Evolutionary conservation across 2,888 invertebrate species (phyloP).

Genomic region (Escarpia spicata): DNA sequence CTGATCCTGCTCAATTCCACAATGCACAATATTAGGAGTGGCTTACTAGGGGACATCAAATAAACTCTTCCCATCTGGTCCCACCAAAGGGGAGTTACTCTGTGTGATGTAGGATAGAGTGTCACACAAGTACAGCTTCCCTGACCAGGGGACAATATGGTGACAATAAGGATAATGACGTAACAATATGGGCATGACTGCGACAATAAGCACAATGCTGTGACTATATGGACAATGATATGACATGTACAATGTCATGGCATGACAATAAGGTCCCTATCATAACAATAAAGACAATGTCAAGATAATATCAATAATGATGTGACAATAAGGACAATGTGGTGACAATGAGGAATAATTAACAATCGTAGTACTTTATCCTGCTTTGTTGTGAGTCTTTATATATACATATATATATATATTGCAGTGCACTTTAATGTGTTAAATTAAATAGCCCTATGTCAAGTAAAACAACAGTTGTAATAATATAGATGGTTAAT

Average conservation of each 20-base stretch:
- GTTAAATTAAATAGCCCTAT: too few relatives aligned
- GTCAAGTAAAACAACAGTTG: too few relatives aligned
- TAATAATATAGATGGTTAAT: too few relatives aligned
- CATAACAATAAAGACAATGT: not conserved
- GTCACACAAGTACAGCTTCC: not conserved
- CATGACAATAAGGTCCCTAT: too few relatives aligned
- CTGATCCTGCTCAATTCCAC: not conserved
- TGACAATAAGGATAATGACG: not conserved
- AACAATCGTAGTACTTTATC: not conserved
- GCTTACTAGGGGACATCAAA: not conserved
- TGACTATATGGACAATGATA: not conserved
- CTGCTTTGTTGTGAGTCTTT: too few relatives aligned
- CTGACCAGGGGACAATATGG: not conserved
- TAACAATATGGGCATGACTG: not conserved
- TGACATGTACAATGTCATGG: not conserved
- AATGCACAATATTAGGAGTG: not conserved
- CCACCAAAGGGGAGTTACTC: not conserved
- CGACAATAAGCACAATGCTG: not conserved
- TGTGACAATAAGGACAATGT: not conserved
- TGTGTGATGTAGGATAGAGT: not conserved
- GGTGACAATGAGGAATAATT: not conserved
- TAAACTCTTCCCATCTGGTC: not conserved
- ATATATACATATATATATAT: too few relatives aligned
- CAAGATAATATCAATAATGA: not conserved
- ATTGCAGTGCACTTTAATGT: too few relatives aligned